Evolutionary conservation across 2,113 vertebrate species (phyloP).

Genomic region (Xenopus borealis): DNA sequence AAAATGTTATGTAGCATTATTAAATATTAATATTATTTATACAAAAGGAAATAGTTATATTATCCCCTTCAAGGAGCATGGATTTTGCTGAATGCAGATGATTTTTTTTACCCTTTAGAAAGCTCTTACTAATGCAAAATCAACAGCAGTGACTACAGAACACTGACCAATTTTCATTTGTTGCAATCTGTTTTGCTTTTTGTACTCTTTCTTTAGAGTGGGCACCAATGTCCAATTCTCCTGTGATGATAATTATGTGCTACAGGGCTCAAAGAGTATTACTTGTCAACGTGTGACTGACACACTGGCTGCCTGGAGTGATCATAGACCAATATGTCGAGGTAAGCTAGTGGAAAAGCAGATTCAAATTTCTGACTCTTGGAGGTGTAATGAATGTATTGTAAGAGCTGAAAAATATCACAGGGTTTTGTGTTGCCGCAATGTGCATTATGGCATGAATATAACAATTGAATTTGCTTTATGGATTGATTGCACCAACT

Average conservation of each 20-base stretch:
- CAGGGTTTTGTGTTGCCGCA: neutral
- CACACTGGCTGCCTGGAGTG: slow-evolving; percentile 94
- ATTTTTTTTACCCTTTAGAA: too few species aligned
- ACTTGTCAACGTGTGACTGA: slow-evolving; percentile 96
- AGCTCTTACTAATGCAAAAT: too few species aligned
- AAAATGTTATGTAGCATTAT: too few species aligned
- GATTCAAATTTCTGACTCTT: slow-evolving; percentile 18
- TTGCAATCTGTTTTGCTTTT: neutral
- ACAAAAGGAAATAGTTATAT: too few species aligned
- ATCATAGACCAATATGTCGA: slow-evolving; percentile 92
- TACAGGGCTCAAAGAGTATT: slow-evolving; percentile 95
- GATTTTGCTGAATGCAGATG: too few species aligned
- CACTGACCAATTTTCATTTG: too few species aligned
- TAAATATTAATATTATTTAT: too few species aligned
- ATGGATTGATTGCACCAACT: slow-evolving; percentile 10
- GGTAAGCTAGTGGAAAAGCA: slow-evolving; percentile 67
- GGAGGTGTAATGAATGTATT: slow-evolving; percentile 20
- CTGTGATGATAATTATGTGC: slow-evolving; percentile 95
- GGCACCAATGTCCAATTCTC: slow-evolving; percentile 91
- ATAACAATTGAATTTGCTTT: slow-evolving; percentile 10
- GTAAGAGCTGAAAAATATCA: neutral
- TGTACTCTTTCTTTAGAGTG: slow-evolving; percentile 66
- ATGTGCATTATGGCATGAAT: slow-evolving; percentile 17
- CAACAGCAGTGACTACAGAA: too few species aligned
- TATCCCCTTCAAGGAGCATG: too few species aligned